These are phyloP conservation scores for Neodiprion lecontei DNA, from an alignment of 1,140 invertebrate species.

Conservation along the genomic window DNA sequence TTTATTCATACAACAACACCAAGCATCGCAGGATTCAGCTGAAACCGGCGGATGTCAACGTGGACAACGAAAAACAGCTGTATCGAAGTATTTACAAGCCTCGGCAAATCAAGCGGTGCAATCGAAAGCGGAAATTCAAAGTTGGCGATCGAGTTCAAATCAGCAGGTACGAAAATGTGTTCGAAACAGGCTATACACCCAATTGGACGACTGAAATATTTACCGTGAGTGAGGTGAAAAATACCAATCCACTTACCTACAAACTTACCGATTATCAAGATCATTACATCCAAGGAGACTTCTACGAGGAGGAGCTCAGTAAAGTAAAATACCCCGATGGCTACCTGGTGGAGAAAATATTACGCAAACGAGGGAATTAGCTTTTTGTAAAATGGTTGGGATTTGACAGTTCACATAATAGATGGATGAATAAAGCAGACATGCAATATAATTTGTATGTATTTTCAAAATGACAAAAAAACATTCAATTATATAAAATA, in stretches of 20 bases:
- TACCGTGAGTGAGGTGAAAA: slow-evolving; percentile 39
- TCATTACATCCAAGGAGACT: slow-evolving; percentile 40
- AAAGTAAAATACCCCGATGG: slow-evolving; percentile 41
- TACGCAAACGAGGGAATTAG: slow-evolving; percentile 37
- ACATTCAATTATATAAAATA: no score
- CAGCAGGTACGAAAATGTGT: slow-evolving; percentile 45
- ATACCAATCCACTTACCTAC: slow-evolving; percentile 45
- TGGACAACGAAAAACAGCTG: slow-evolving; percentile 5
- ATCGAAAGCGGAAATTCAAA: slow-evolving; percentile 26
- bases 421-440: slow-evolving; percentile 36
- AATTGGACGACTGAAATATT: slow-evolving; percentile 53
- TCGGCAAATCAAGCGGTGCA: slow-evolving; percentile 17
- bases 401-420: slow-evolving; percentile 39
- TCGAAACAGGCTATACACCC: slow-evolving; percentile 50
- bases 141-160: slow-evolving; percentile 47
- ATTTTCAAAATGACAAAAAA: no score
- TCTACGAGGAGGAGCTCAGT: slow-evolving; percentile 47
- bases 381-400: slow-evolving; percentile 52
- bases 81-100: slow-evolving; percentile 1
- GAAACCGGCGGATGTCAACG: slow-evolving; percentile 13
- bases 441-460: no score
- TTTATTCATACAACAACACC: slow-evolving; percentile 47
- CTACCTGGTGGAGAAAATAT: slow-evolving; percentile 48
- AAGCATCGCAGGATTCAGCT: slow-evolving; percentile 19
- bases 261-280: slow-evolving; percentile 36